Evolutionary conservation across 2,113 vertebrate species (phyloP).

Genomic region (Delphinapterus leucas): DNA sequence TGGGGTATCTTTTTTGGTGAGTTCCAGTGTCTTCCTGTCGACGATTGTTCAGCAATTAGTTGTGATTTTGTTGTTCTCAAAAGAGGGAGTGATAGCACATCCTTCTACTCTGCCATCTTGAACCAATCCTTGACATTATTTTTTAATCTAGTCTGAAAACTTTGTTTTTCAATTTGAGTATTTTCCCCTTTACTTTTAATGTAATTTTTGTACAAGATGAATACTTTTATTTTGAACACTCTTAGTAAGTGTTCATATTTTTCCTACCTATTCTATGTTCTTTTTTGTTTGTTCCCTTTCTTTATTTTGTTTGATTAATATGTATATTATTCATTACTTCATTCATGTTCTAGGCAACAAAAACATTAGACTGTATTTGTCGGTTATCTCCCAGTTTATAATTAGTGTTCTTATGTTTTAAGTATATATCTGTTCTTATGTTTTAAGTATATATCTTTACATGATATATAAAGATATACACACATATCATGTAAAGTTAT

Average conservation of each 20-base stretch:
- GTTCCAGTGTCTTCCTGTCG: no score
- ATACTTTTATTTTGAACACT: neutral
- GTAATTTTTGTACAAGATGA: neutral
- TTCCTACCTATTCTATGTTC: neutral
- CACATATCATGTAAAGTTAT: no score
- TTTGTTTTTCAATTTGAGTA: no score
- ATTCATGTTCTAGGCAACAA: neutral
- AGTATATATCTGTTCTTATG: neutral
- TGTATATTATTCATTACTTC: neutral
- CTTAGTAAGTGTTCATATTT: neutral
- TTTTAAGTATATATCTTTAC: neutral
- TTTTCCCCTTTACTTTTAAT: neutral
- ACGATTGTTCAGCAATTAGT: no score
- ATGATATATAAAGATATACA: neutral
- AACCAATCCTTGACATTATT: no score
- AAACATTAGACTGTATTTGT: neutral
- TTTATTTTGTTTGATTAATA: neutral
- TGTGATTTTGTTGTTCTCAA: no score
- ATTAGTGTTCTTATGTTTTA: neutral
- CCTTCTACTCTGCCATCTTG: no score
- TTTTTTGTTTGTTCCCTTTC: neutral
- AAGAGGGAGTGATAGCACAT: no score
- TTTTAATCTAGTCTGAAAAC: no score
- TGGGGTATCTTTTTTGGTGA: no score
- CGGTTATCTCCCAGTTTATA: neutral